phyloP scores from a whole-genome alignment of 2,888 invertebrate genomes.

The Tineola bisselliella region DNA sequence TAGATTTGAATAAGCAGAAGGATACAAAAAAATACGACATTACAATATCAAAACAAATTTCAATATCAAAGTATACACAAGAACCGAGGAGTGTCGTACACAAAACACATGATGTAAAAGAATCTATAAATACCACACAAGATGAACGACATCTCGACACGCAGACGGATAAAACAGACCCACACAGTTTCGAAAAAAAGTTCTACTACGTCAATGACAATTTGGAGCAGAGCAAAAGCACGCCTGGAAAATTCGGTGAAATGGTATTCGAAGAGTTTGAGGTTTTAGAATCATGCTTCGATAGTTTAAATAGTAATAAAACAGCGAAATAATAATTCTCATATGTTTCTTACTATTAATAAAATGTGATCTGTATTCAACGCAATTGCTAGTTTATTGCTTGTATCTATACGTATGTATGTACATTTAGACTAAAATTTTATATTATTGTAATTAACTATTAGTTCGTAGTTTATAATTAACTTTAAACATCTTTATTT shows the following conservation, averaged over 20 bases:
- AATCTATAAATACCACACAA: neutral
- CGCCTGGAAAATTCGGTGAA: conserved; percentile 75
- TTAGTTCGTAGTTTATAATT: neutral
- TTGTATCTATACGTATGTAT: conserved; percentile 25
- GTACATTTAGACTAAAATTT: conserved; percentile 19
- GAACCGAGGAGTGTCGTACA: conserved; percentile 19
- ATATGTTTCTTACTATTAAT: conserved; percentile 36
- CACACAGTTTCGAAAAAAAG: conserved; percentile 63
- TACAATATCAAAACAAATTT: neutral
- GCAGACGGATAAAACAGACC: conserved; percentile 33
- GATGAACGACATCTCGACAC: conserved; percentile 14
- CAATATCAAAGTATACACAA: conserved; percentile 18
- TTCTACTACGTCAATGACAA: conserved; percentile 71
- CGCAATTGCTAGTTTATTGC: conserved; percentile 53
- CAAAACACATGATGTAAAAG: neutral
- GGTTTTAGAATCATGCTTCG: conserved; percentile 71
- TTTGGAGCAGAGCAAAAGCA: conserved; percentile 62
- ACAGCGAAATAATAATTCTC: conserved; percentile 42
- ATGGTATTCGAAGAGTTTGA: conserved; percentile 88
- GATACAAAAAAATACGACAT: neutral
- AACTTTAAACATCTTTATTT: conserved; percentile 3
- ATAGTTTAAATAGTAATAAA: conserved; percentile 69
- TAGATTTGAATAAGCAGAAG: neutral
- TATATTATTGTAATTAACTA: conserved; percentile 9
- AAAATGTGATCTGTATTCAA: conserved; percentile 60